phyloP scores from a whole-genome alignment of 2,113 vertebrate genomes.

The Calidris pugnax region DNA sequence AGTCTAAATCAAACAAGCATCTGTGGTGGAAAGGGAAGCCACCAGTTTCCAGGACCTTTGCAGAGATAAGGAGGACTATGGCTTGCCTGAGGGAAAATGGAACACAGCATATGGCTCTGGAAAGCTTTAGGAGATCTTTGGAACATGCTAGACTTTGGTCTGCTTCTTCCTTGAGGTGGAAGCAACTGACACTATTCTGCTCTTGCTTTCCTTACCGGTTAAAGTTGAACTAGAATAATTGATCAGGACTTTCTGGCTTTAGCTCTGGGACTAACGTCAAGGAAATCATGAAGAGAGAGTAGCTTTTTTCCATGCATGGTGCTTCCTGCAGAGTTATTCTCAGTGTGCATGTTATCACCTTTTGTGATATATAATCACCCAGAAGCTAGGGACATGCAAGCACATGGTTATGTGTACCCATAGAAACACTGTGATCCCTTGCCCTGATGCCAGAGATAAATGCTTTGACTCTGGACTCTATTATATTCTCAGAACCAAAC shows the following conservation, averaged over 20 bases:
- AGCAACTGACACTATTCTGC: neutral
- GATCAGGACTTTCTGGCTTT: constrained; percentile 21
- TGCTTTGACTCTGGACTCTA: constrained; percentile 30
- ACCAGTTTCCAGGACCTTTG: neutral
- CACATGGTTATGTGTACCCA: constrained; percentile 11
- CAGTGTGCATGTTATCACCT: constrained; percentile 12
- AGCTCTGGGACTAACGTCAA: constrained; percentile 1
- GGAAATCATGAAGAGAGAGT: neutral
- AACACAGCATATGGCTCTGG: neutral
- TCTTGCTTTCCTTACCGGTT: neutral
- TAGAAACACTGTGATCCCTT: constrained; percentile 50
- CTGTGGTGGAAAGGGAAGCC: neutral
- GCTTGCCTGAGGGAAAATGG: neutral
- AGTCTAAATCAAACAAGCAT: neutral
- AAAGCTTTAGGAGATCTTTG: neutral
- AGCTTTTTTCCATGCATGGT: neutral
- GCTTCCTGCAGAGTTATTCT: constrained; percentile 22
- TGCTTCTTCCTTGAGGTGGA: neutral
- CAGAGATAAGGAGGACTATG: neutral
- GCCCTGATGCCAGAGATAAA: constrained; percentile 28
- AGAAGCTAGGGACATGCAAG: constrained; percentile 27
- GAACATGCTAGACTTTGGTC: neutral
- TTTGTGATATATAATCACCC: constrained; percentile 20
- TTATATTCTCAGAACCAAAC: constrained; percentile 38
- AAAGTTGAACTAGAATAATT: constrained; percentile 10